Evolutionary conservation across 1,140 invertebrate species (phyloP), one percentile per base, ranked within the genome.

Genomic region (Marisa cornuarietis): DNA sequence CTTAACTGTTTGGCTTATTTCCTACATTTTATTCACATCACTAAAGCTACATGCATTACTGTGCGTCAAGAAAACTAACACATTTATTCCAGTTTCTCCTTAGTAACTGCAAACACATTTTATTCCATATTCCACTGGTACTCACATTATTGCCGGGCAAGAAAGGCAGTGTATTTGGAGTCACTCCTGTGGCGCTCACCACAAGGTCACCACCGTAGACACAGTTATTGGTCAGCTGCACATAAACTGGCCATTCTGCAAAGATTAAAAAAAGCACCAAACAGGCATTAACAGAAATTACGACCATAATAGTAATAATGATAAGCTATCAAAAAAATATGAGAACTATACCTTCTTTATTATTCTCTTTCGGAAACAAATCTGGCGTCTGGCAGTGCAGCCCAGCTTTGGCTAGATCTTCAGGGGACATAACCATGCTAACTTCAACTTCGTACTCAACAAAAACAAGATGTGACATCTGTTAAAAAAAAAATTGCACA

Each of bases 131-230:
- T 58, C 54, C 54, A 58, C 11, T 66, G 18, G 26, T n/a, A 85
- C 82, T 76, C 84, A 92, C 91, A 79, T 88, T 78, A 78, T 90
- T 88, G 71, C 84, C 87, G 68, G 82, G 65, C n/a, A 86, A 24
- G 80, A 92, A 90, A 58, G 84, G 76, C 20, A 90, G 81, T 16
- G 87, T 88, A 84, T 92, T 92, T n/a, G 93, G 97, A 58, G 92
- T 90, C 5, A 99, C 98, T 24, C 98, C 98, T 66, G 97, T 99
- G 7, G 98, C 98, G 83, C 97, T 99, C 75, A 99, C 93, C 52
- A 99, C 92, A 88, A 99, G 94, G 92, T 99, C 97, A 93, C 96
- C 97, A 16, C 94, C 93, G 86, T 95, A 93, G 18, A 93, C 90
- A 88, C 94, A 94, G 1, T 94, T 95, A 92, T 96, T 96, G 9